Percentiles rank a stretch among this genome's conserved stretches.
Conservation (phyloP, 2,113 vertebrate genomes). For the Saguinus imperator region DNA sequence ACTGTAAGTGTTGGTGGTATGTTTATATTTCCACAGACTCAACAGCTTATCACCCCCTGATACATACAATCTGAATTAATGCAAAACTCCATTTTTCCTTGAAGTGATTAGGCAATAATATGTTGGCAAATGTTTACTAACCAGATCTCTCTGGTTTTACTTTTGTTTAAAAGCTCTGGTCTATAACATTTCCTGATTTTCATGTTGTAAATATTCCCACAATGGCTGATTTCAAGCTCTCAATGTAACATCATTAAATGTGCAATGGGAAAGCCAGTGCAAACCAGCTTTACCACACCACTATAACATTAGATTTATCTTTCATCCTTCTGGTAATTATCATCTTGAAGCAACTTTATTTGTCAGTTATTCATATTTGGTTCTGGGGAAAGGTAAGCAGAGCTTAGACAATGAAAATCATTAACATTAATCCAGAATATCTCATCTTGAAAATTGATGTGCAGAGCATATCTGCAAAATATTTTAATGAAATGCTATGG, state of each 20-base stretch:
- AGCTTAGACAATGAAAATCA: not conserved
- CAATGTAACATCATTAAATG: not conserved
- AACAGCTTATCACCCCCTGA: not conserved
- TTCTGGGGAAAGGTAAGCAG: not conserved
- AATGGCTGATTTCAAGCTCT: not conserved
- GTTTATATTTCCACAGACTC: not conserved
- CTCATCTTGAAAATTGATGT: not conserved
- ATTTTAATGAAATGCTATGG: not conserved
- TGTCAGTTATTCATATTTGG: not conserved
- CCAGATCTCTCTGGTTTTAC: accelerated
- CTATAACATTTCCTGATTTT: not conserved
- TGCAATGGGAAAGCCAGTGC: not conserved
- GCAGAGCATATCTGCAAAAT: not conserved
- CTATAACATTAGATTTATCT: not conserved
- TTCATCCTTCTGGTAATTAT: not conserved
- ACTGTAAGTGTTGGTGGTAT: not conserved
- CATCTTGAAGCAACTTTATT: not conserved
- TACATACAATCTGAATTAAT: not conserved
- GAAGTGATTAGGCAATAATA: accelerated
- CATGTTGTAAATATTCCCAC: not conserved
- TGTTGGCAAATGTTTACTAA: not conserved
- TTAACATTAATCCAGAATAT: not conserved
- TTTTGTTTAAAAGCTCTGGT: not conserved
- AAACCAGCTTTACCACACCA: not conserved
- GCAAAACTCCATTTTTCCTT: not conserved